Evolutionary conservation across 2,888 invertebrate genomes (phyloP).

Genomic region (Linnaemya tessellans): DNA sequence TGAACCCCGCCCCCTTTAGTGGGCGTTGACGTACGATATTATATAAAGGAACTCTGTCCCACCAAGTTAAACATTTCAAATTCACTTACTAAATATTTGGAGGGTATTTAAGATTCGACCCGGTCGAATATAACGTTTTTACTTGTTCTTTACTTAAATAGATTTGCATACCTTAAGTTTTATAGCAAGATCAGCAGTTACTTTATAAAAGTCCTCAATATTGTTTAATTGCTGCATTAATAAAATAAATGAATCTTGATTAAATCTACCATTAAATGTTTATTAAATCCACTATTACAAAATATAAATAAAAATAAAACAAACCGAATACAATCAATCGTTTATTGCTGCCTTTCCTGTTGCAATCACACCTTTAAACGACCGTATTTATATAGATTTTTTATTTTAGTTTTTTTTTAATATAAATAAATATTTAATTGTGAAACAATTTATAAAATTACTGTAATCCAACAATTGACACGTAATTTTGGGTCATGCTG

Average conservation of each 20-base stretch:
- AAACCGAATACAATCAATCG: conserved; percentile 32
- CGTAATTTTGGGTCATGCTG: conserved; percentile 64
- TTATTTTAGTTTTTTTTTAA: conserved; percentile 32
- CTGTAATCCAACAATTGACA: conserved; percentile 71
- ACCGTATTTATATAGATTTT: background rate
- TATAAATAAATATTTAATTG: conserved; percentile 71
- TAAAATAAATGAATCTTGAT: conserved; percentile 42
- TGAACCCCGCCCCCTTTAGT: too few species aligned
- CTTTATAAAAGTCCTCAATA: conserved; percentile 8
- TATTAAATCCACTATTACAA: background rate
- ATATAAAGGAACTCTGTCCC: too few species aligned
- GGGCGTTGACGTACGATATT: too few species aligned
- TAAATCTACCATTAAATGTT: conserved; percentile 3
- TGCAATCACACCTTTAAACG: background rate
- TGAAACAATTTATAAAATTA: conserved; percentile 67
- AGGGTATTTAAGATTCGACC: too few species aligned
- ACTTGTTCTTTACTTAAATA: background rate
- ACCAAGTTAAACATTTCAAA: too few species aligned
- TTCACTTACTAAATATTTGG: too few species aligned
- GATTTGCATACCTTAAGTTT: background rate
- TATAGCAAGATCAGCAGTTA: background rate
- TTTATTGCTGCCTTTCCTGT: conserved; percentile 9
- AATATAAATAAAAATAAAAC: background rate
- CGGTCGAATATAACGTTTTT: too few species aligned
- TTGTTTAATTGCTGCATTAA: conserved; percentile 33